Evolutionary conservation across 2,797 vertebrate genomes (phyloP).

Genomic region (Falco naumanni): DNA sequence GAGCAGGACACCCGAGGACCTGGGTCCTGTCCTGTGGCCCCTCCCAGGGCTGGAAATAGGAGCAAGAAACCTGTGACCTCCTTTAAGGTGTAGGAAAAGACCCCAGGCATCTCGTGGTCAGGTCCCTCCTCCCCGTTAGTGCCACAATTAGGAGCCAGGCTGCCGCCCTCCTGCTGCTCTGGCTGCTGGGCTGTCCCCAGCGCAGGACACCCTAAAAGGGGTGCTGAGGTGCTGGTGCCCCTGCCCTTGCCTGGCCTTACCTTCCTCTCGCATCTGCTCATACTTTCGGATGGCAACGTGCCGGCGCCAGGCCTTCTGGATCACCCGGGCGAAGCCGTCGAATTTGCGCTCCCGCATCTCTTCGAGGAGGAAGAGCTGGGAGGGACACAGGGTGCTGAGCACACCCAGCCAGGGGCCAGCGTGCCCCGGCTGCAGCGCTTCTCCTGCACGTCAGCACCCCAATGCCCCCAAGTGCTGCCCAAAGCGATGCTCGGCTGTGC

Average conservation of each 20-base stretch:
- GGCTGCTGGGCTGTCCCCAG: neutral
- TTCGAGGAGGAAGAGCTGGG: constrained; percentile 94
- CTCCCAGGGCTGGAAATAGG: neutral
- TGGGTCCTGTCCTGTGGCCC: neutral
- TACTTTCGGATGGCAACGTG: constrained; percentile 90
- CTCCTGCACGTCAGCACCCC: rapidly evolving
- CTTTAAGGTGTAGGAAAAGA: neutral
- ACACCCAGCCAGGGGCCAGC: rapidly evolving
- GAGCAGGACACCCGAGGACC: neutral
- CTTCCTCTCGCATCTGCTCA: constrained; percentile 96
- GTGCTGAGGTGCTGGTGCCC: rapidly evolving
- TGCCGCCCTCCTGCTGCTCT: neutral
- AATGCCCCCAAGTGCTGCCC: neutral
- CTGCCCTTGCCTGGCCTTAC: constrained; percentile 67
- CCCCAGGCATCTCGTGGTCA: rapidly evolving
- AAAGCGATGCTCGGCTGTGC: rapidly evolving
- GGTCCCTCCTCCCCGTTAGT: rapidly evolving
- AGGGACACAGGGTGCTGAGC: neutral
- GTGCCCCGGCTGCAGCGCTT: neutral
- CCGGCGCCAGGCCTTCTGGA: constrained; percentile 94
- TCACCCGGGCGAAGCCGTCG: constrained; percentile 90
- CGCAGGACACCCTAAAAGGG: neutral
- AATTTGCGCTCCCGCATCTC: constrained; percentile 98
- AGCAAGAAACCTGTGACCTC: neutral
- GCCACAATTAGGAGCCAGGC: neutral